phyloP scores from a whole-genome alignment of 1,140 invertebrate species.

The Lucilia cuprina region DNA sequence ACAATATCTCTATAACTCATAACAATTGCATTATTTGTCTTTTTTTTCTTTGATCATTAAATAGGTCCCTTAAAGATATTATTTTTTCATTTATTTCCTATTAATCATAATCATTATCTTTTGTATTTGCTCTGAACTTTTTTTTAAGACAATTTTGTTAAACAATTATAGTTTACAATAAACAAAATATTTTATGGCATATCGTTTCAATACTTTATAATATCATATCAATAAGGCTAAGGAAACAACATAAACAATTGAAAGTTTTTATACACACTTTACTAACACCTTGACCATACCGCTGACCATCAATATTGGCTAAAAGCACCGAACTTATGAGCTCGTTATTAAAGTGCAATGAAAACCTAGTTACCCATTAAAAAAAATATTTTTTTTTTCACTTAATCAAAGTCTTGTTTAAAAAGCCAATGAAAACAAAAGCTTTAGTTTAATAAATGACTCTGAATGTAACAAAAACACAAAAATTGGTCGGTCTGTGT shows the following conservation, averaged over 20 bases:
- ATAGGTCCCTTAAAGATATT: too few relatives aligned
- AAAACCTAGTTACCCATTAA: slow-evolving; percentile 2
- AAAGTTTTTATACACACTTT: background rate
- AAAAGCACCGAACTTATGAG: background rate
- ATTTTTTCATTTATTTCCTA: too few relatives aligned
- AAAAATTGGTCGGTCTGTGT: background rate
- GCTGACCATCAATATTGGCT: background rate
- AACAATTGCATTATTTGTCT: too few relatives aligned
- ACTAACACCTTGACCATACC: background rate
- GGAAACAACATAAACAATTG: background rate
- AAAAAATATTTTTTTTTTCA: background rate
- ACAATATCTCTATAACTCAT: too few relatives aligned
- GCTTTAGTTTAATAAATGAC: background rate
- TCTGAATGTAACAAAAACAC: background rate
- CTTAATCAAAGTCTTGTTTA: background rate
- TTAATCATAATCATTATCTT: too few relatives aligned
- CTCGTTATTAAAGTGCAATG: background rate
- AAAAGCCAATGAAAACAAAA: background rate
- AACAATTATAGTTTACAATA: background rate
- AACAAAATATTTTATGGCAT: background rate
- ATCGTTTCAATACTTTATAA: background rate
- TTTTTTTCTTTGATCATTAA: too few relatives aligned
- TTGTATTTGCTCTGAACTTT: background rate
- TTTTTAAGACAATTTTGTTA: background rate
- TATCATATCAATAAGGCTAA: background rate